Evolutionary conservation across 2,797 vertebrate genomes (phyloP), one percentile per base, ranked within the genome.

Genomic region (Heliangelus exortis): DNA sequence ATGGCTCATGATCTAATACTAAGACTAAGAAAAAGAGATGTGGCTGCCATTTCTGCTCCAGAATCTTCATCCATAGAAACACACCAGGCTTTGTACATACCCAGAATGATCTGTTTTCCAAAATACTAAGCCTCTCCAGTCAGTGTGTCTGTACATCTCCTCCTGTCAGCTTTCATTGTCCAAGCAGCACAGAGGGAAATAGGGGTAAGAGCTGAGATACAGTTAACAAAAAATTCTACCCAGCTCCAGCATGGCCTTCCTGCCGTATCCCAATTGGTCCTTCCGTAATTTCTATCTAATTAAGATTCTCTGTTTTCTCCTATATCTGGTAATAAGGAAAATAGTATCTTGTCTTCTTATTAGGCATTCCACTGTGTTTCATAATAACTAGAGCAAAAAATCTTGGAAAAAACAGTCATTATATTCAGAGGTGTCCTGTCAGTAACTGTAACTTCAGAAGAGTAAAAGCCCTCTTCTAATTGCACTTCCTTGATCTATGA

Each of bases 231-330:
- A 12, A 6, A 75, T 26, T 74, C 22, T 31, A 22, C 34, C 6
- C n/a, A 75, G 26, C 34, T 62, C 54, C 69, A 61, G 69, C 25
- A 57, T 12, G 51, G 68, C 17, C 47, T 59, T 78, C 48, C 67
- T 54, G 31, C 43, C 0, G 0, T 53, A 61, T 50, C 58, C 50
- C 19, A 63, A 43, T 5, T 25, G n/a, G 15, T 51, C n/a, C 34
- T 72, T 43, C 54, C 63, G 63, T 47, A 79, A 68, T 29, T 47
- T 82, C 48, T 33, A 19, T 20, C 22, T 72, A 75, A 79, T 51
- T 82, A 65, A 78, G 48, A 65, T 43, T 63, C 10, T 63, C 21
- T 57, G 1, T 43, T 36, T 55, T 36, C 13, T 67, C 78, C 29
- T 72, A 1, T 43, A 59, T 47, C 26, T 41, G 13, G 10, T 28